These are phyloP conservation scores for Amblyraja radiata DNA, from an alignment of 2,797 vertebrate genomes.

Conservation along the genomic window DNA sequence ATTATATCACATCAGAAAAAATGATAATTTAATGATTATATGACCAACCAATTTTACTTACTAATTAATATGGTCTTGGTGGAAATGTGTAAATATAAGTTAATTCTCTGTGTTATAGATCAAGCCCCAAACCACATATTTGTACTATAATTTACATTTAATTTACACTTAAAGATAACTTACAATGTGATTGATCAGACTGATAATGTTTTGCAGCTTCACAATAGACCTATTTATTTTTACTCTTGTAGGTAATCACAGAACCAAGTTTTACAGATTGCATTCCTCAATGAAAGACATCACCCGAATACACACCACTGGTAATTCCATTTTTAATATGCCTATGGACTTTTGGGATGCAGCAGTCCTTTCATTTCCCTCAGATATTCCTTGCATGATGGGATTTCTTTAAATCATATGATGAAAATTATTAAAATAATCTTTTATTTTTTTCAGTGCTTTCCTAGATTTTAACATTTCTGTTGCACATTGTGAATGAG, in stretches of 20 bases:
- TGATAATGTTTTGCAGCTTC: constrained; percentile 64
- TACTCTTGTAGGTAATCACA: constrained; percentile 50
- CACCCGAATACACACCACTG: not conserved
- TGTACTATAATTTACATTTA: constrained; percentile 56
- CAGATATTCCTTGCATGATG: not conserved
- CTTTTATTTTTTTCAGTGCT: not conserved
- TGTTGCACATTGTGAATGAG: not conserved
- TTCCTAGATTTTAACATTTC: not conserved
- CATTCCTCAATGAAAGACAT: not conserved
- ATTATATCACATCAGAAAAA: not conserved
- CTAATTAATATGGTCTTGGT: constrained; percentile 57
- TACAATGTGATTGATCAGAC: constrained; percentile 43
- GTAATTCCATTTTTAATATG: not conserved
- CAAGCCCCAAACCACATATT: constrained; percentile 4
- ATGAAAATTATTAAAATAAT: not conserved
- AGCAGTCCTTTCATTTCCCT: not conserved
- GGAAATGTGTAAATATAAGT: constrained; percentile 68
- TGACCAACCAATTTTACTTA: constrained; percentile 45
- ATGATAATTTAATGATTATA: not conserved
- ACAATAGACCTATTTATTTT: constrained; percentile 68
- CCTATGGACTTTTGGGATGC: not conserved
- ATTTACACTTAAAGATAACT: constrained; percentile 39
- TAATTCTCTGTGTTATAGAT: constrained; percentile 46
- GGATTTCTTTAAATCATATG: not conserved
- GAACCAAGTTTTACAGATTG: not conserved